phyloP scores from a whole-genome alignment of 2,113 vertebrate species.

The Cyprinus carpio region DNA sequence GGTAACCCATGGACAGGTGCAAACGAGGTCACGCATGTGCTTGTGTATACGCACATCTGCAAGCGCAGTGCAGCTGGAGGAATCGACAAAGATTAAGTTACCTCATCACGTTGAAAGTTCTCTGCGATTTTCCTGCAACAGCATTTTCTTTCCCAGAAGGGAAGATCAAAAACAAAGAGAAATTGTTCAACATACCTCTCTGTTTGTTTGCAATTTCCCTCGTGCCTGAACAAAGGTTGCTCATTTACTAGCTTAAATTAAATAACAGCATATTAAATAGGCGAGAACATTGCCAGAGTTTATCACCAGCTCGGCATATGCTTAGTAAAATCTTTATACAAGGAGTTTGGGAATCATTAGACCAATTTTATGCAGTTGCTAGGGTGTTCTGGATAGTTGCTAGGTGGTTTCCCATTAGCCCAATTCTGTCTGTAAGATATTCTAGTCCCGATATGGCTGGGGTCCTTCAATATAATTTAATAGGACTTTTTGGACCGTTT shows the following conservation, averaged over 20 bases:
- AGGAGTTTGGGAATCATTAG: constrained; percentile 1
- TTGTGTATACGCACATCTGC: background rate
- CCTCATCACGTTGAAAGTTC: background rate
- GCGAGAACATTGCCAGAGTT: background rate
- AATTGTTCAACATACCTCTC: constrained; percentile 27
- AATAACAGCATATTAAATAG: constrained; percentile 40
- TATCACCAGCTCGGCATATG: background rate
- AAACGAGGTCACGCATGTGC: background rate
- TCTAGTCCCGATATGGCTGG: background rate
- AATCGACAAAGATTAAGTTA: constrained; percentile 17
- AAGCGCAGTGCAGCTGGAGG: constrained; percentile 9
- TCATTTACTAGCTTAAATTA: constrained; percentile 31
- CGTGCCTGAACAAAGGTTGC: background rate
- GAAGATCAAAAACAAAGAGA: constrained; percentile 30
- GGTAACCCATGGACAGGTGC: background rate
- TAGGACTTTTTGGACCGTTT: background rate
- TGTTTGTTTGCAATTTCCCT: constrained; percentile 30
- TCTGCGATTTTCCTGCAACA: background rate
- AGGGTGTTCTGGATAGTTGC: background rate
- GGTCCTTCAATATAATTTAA: background rate
- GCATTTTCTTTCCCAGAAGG: background rate
- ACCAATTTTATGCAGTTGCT: background rate
- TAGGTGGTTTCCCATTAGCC: background rate
- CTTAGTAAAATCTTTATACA: background rate
- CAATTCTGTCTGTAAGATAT: background rate